A percentile compares a stretch with the other conserved stretches of the same genome.
Conservation (phyloP, 1,140 invertebrate species). For the Drosophila subpulchrella region DNA sequence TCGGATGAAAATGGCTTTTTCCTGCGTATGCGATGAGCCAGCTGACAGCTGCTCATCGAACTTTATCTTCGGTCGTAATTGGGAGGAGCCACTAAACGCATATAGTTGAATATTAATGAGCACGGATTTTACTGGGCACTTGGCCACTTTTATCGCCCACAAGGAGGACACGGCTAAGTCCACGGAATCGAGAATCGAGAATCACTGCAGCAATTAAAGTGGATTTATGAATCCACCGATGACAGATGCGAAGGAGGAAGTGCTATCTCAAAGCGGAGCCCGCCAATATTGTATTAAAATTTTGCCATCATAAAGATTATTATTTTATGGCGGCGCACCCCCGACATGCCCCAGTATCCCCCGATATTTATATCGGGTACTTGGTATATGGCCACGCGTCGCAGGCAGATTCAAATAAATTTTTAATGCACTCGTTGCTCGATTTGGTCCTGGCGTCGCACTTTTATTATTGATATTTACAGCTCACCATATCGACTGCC, state of each 20-base stretch:
- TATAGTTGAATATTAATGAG: slow-evolving; percentile 80
- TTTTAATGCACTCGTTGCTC: slow-evolving; percentile 75
- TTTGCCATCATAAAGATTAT: slow-evolving; percentile 82
- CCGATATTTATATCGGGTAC: background rate
- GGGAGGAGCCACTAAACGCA: slow-evolving; percentile 46
- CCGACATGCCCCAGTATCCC: background rate
- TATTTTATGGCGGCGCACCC: slow-evolving; percentile 66
- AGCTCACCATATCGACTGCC: slow-evolving; percentile 52
- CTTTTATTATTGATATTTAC: slow-evolving; percentile 83
- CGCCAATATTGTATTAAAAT: slow-evolving; percentile 79
- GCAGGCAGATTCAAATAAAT: slow-evolving; percentile 80
- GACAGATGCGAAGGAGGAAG: slow-evolving; percentile 51
- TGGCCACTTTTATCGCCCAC: slow-evolving; percentile 58
- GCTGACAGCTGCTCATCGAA: slow-evolving; percentile 33
- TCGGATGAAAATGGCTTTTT: background rate
- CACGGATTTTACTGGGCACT: slow-evolving; percentile 70
- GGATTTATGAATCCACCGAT: slow-evolving; percentile 76
- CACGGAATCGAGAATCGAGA: slow-evolving; percentile 19
- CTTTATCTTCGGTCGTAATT: slow-evolving; percentile 65
- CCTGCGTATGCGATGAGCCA: background rate
- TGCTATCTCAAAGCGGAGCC: slow-evolving; percentile 18
- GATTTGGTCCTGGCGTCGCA: slow-evolving; percentile 63
- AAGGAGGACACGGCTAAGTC: slow-evolving; percentile 55
- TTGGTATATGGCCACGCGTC: slow-evolving; percentile 62
- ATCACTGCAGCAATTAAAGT: slow-evolving; percentile 82